These are phyloP conservation scores for Callyntrura guangdongensis DNA, from an alignment of 2,888 invertebrate species.

Conservation along the genomic window DNA sequence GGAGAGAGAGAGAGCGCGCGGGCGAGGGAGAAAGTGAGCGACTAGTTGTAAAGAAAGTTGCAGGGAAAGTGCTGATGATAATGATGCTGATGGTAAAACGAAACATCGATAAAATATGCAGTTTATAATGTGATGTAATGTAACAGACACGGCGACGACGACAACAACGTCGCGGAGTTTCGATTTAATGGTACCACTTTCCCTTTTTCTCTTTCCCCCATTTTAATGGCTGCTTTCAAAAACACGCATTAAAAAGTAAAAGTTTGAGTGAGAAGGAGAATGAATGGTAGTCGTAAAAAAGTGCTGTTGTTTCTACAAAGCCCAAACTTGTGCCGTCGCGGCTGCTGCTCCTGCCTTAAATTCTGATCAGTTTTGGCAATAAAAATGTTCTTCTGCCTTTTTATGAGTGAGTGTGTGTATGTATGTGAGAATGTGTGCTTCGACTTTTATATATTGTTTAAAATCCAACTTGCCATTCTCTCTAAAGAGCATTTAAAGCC, in stretches of 20 bases:
- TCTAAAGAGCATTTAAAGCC: constrained; percentile 57
- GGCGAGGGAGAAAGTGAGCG: too few species aligned
- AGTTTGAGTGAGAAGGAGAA: constrained; percentile 8
- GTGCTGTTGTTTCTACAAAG: too few species aligned
- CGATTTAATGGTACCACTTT: constrained; percentile 23
- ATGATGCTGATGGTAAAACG: background rate
- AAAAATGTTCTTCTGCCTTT: constrained; percentile 24
- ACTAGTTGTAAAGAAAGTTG: constrained; percentile 32
- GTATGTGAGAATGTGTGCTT: too few species aligned
- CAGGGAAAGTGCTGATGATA: background rate
- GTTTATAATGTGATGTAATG: background rate
- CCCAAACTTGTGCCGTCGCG: too few species aligned
- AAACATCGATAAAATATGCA: constrained; percentile 37
- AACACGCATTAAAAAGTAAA: constrained; percentile 44
- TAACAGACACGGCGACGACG: constrained; percentile 15
- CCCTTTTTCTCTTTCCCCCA: background rate
- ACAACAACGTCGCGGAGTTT: too few species aligned
- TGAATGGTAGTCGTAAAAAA: background rate
- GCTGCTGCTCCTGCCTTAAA: background rate
- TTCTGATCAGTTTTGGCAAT: constrained; percentile 51
- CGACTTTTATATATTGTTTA: too few species aligned
- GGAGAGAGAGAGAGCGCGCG: too few species aligned
- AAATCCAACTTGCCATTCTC: constrained; percentile 50
- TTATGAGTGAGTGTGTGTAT: too few species aligned
- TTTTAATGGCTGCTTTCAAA: constrained; percentile 10